Conservation (phyloP, 2,113 vertebrate genomes). For the cat (Felis catus) region DNA sequence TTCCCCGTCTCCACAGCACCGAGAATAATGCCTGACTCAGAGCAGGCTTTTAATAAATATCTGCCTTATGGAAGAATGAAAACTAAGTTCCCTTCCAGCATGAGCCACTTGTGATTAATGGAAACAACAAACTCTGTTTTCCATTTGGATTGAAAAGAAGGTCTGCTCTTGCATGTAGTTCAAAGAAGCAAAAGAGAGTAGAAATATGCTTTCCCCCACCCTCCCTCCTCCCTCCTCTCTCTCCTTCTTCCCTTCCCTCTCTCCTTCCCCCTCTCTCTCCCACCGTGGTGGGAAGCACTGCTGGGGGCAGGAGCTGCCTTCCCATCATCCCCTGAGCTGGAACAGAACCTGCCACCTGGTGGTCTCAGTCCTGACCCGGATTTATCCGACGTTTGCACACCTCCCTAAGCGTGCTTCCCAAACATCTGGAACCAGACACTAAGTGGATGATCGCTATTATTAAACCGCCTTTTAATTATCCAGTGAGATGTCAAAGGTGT, state of each 20-base stretch:
- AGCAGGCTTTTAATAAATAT: neutral
- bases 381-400: accelerated
- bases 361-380: neutral
- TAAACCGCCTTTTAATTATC: conserved; percentile 70
- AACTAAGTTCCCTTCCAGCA: neutral
- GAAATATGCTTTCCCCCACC: neutral
- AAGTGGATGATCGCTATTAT: conserved; percentile 70
- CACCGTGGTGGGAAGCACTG: neutral
- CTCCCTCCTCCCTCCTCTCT: neutral
- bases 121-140: neutral
- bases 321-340: too few relatives aligned
- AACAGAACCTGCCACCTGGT: neutral
- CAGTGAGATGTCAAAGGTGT: conserved; percentile 45
- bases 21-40: neutral
- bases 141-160: neutral
- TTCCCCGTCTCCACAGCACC: neutral
- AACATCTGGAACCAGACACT: conserved; percentile 43
- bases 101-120: neutral
- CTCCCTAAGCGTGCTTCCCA: neutral
- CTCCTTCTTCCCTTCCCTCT: too few relatives aligned
- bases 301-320: neutral
- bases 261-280: neutral
- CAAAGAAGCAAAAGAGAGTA: neutral
- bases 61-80: neutral
- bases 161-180: neutral